A percentile compares a stretch with the other conserved stretches of the same genome.
These are phyloP conservation scores for Lasioglossum lativentre DNA, from an alignment of 2,888 invertebrate genomes.

Conservation along the genomic window DNA sequence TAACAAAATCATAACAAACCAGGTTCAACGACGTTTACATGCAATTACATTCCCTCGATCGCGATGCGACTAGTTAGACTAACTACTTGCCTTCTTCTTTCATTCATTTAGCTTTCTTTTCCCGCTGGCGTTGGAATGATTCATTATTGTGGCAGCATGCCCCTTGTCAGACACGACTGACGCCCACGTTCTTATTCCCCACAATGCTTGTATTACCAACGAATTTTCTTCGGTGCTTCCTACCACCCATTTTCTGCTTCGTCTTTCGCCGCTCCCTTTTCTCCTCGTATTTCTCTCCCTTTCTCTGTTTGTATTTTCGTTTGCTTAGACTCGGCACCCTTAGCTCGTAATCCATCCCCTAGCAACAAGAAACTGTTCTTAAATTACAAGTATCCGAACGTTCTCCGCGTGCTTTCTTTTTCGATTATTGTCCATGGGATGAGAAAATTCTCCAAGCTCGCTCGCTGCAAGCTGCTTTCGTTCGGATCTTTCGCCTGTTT, in stretches of 20 bases:
- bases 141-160: slow-evolving; percentile 76
- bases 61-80: slow-evolving; percentile 7
- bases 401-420: slow-evolving; percentile 18
- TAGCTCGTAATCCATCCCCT: slow-evolving; percentile 16
- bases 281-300: background rate
- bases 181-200: slow-evolving; percentile 62
- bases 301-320: slow-evolving; percentile 3
- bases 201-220: slow-evolving; percentile 32
- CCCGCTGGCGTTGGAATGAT: slow-evolving; percentile 65
- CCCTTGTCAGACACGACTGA: slow-evolving; percentile 75
- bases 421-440: slow-evolving; percentile 28
- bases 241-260: background rate
- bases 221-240: slow-evolving; percentile 43
- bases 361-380: slow-evolving; percentile 18
- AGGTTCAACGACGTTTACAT: background rate
- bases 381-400: slow-evolving; percentile 32
- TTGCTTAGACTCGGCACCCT: slow-evolving; percentile 4
- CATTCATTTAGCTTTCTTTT: slow-evolving; percentile 22
- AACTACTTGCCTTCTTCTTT: slow-evolving; percentile 22
- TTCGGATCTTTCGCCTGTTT: slow-evolving; percentile 19
- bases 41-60: slow-evolving; percentile 28
- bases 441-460: slow-evolving; percentile 17
- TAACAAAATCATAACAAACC: no score
- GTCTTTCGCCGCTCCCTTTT: background rate
- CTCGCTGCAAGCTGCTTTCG: background rate